phyloP scores from a whole-genome alignment of 2,113 vertebrate species.

The Alaudala cheleensis region DNA sequence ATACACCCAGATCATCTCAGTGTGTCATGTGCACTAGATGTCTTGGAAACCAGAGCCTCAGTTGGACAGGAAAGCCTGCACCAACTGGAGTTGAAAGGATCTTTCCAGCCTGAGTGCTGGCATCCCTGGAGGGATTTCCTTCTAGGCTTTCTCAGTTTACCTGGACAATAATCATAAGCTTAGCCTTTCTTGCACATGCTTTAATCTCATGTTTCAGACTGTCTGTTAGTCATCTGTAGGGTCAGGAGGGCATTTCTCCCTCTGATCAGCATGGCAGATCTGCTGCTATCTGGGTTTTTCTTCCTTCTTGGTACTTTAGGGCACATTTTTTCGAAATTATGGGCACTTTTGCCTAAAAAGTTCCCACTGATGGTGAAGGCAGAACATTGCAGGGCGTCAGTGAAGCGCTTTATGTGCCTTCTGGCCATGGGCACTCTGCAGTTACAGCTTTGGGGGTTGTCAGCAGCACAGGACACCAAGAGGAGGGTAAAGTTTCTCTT shows the following conservation, averaged over 20 bases:
- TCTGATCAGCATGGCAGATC: neutral
- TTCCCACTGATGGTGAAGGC: neutral
- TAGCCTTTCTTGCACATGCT: neutral
- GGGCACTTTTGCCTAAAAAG: neutral
- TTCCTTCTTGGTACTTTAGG: neutral
- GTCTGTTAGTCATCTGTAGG: neutral
- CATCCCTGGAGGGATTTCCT: slow-evolving; percentile 14
- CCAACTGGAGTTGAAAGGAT: neutral
- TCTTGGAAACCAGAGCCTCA: slow-evolving; percentile 5
- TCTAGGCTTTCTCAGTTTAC: slow-evolving; percentile 9
- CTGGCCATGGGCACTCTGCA: neutral
- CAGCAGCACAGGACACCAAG: neutral
- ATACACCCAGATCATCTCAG: neutral
- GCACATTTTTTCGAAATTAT: neutral
- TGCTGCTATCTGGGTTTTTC: neutral
- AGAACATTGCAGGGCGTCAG: neutral
- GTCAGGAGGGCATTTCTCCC: neutral
- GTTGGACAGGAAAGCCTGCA: neutral
- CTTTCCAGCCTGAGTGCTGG: neutral
- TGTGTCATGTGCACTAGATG: neutral
- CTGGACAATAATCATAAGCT: neutral
- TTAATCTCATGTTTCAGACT: neutral
- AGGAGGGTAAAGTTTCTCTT: neutral
- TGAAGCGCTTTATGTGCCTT: neutral
- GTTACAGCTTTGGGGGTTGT: neutral